Evolutionary conservation across 2,797 vertebrate genomes (phyloP).

Genomic region (Iguana delicatissima): DNA sequence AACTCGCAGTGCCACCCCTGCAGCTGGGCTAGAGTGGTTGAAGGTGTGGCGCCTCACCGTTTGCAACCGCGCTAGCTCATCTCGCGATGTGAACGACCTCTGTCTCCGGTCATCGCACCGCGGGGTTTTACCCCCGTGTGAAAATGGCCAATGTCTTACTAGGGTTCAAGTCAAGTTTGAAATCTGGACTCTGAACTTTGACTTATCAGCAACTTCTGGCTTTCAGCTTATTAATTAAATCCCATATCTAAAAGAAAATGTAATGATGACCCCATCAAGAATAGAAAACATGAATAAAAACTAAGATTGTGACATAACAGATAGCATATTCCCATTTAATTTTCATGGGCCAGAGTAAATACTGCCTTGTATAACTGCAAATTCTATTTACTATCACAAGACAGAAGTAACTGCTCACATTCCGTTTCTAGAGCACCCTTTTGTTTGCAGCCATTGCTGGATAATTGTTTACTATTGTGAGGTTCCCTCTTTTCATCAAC

Average conservation of each 20-base stretch:
- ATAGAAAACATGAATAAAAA: slow-evolving; percentile 53
- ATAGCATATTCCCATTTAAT: slow-evolving; percentile 60
- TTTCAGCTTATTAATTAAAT: slow-evolving; percentile 44
- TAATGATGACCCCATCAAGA: slow-evolving; percentile 21
- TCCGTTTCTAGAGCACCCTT: slow-evolving; percentile 69
- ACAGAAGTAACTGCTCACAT: slow-evolving; percentile 50
- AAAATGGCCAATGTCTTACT: too few relatives aligned
- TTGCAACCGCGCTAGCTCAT: too few relatives aligned
- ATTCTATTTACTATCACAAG: slow-evolving; percentile 69
- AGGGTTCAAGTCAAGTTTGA: not conserved
- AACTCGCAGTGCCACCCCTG: too few relatives aligned
- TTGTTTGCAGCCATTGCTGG: slow-evolving; percentile 63
- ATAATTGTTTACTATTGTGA: slow-evolving; percentile 67
- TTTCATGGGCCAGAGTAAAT: slow-evolving; percentile 54
- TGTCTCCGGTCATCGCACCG: too few relatives aligned
- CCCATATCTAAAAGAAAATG: slow-evolving; percentile 50
- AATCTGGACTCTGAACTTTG: not conserved
- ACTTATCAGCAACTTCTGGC: slow-evolving; percentile 26
- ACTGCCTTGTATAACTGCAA: slow-evolving; percentile 53
- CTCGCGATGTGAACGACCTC: too few relatives aligned
- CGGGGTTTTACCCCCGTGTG: too few relatives aligned
- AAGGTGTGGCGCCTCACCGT: too few relatives aligned
- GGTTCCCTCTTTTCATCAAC: slow-evolving; percentile 52
- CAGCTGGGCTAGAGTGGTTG: too few relatives aligned
- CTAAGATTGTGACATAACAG: slow-evolving; percentile 58